Conservation (phyloP, 2,113 vertebrate genomes). For the Chamaetylas fuelleborni region DNA sequence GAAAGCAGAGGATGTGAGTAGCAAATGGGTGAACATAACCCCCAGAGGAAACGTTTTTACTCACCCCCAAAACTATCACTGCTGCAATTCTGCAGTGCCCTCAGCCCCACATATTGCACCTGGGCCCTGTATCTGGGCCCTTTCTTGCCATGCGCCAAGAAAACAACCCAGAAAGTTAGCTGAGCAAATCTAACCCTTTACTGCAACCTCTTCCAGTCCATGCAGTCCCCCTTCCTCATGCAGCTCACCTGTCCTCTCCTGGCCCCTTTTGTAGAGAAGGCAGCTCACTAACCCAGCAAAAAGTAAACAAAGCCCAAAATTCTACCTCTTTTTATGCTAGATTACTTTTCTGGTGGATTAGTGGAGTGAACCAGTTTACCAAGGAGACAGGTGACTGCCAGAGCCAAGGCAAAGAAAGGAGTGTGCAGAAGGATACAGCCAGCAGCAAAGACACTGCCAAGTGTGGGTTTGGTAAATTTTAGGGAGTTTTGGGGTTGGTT, state of each 20-base stretch:
- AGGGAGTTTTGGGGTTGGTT: neutral
- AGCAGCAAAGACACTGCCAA: neutral
- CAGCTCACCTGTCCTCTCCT: neutral
- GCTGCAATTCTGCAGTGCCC: neutral
- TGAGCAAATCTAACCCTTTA: neutral
- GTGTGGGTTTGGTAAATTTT: neutral
- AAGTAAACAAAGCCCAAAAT: neutral
- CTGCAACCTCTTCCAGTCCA: neutral
- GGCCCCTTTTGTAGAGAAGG: neutral
- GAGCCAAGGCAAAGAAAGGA: neutral
- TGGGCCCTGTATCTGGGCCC: fast-evolving
- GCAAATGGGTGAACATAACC: slow-evolving; percentile 5
- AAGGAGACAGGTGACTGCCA: neutral
- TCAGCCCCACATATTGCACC: neutral
- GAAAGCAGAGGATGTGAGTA: neutral
- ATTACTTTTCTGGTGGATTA: neutral
- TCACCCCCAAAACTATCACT: neutral
- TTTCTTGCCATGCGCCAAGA: neutral
- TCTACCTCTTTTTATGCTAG: neutral
- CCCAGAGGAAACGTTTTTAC: neutral
- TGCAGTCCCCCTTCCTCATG: neutral
- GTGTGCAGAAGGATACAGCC: neutral
- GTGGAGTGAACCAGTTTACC: fast-evolving
- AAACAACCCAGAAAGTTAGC: neutral
- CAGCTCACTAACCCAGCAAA: neutral